Conservation (phyloP, 1,140 invertebrate species). For the Drosophila lowei region DNA sequence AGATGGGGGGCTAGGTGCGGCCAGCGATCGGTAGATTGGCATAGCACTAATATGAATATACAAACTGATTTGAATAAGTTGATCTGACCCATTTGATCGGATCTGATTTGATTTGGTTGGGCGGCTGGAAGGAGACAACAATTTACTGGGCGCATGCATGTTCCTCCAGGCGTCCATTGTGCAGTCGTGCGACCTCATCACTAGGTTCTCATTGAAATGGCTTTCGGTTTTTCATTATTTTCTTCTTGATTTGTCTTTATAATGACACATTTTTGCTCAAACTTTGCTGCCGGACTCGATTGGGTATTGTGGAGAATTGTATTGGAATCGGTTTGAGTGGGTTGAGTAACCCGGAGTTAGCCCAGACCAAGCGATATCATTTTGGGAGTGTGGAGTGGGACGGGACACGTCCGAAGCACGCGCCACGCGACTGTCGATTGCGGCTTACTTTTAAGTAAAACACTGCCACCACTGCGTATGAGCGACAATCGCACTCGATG, state of each 20-base stretch:
- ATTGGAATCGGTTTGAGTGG: constrained; percentile 2
- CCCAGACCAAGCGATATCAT: constrained; percentile 49
- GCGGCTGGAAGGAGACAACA: too few species aligned
- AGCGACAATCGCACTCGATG: constrained; percentile 57
- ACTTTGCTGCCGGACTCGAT: constrained; percentile 83
- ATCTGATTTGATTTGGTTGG: background rate
- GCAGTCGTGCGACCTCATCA: constrained; percentile 63
- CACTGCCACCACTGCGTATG: constrained; percentile 83
- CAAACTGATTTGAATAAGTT: constrained; percentile 5
- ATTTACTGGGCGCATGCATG: constrained; percentile 48
- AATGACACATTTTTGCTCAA: constrained; percentile 83
- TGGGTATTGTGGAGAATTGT: constrained; percentile 48
- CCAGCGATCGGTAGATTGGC: too few species aligned
- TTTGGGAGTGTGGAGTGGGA: constrained; percentile 27
- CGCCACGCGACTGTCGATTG: constrained; percentile 55
- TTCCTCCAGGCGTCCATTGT: constrained; percentile 71
- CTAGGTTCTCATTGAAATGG: constrained; percentile 72
- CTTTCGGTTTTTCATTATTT: constrained; percentile 29
- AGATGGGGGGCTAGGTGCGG: too few species aligned
- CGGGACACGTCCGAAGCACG: constrained; percentile 41
- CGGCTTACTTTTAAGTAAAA: constrained; percentile 81
- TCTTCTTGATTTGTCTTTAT: constrained; percentile 72
- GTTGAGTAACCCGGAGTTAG: constrained; percentile 12
- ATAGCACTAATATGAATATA: too few species aligned
- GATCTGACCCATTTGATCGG: background rate